A percentile compares a stretch with the other conserved stretches of the same genome.
Evolutionary conservation across 2,888 invertebrate species (phyloP).

Genomic region (Neocrepidodera transversa): DNA sequence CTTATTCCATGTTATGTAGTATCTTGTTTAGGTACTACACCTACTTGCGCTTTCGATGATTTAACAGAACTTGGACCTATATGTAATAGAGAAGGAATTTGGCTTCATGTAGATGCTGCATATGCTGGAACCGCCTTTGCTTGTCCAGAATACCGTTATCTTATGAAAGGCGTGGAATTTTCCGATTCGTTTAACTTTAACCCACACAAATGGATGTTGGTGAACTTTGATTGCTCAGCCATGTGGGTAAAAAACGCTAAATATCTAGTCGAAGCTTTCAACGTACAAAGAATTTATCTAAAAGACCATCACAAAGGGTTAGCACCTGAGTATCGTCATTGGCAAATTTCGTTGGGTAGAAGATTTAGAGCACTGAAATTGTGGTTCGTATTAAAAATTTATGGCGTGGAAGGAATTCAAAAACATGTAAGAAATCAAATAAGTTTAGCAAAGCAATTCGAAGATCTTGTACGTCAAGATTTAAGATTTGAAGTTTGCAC

Average conservation of each 20-base stretch:
- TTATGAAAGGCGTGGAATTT: constrained; percentile 72
- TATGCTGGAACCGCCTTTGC: constrained; percentile 93
- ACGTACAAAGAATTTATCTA: constrained; percentile 92
- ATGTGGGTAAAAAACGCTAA: constrained; percentile 89
- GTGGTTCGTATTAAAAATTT: constrained; percentile 88
- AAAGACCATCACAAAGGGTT: constrained; percentile 73
- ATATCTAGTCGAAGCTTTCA: constrained; percentile 85
- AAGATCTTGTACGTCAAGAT: constrained; percentile 74
- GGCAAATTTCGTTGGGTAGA: constrained; percentile 89
- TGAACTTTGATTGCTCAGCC: constrained; percentile 95
- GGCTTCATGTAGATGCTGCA: constrained; percentile 97
- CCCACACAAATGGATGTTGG: constrained; percentile 94
- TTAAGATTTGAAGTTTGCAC: constrained; percentile 77
- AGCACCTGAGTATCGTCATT: constrained; percentile 75
- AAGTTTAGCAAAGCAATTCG: constrained; percentile 80
- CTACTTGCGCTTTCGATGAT: constrained; percentile 87
- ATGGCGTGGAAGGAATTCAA: constrained; percentile 83
- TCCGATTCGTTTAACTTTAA: constrained; percentile 94
- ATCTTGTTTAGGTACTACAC: constrained; percentile 74
- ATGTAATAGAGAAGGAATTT: constrained; percentile 76
- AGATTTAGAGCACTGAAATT: constrained; percentile 89
- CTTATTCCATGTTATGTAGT: constrained; percentile 89
- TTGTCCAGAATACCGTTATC: constrained; percentile 83
- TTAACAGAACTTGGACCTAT: constrained; percentile 85
- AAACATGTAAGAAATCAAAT: constrained; percentile 79